Conservation (phyloP, 2,113 vertebrate species). For the Syrrhaptes paradoxus region DNA sequence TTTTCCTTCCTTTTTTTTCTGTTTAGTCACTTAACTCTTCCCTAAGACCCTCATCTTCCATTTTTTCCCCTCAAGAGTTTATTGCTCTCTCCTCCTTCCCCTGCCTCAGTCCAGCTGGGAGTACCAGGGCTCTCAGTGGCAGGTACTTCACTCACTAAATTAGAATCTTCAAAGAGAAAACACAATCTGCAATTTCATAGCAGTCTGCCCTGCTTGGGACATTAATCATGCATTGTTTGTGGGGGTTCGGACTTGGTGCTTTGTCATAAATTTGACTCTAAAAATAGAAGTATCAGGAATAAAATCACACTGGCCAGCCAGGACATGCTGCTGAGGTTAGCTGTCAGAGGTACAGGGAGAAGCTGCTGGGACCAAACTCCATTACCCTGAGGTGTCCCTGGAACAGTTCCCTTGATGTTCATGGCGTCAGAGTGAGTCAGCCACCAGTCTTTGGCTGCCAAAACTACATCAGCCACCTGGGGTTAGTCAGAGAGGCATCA, state of each 20-base stretch:
- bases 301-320: neutral
- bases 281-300: neutral
- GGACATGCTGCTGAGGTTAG: neutral
- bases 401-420: rapidly evolving
- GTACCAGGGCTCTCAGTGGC: neutral
- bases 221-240: neutral
- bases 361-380: neutral
- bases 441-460: neutral
- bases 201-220: neutral
- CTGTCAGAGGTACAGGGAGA: neutral
- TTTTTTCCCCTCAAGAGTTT: neutral
- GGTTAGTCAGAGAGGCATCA: neutral
- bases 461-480: neutral
- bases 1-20: neutral
- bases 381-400: neutral
- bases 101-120: neutral
- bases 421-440: neutral
- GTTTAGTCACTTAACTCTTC: neutral
- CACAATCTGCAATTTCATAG: neutral
- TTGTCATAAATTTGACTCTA: neutral
- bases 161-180: neutral
- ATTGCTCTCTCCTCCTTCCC: neutral
- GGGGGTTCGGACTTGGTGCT: neutral
- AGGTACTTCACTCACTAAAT: neutral
- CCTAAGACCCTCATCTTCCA: neutral